Percentiles rank a stretch among this genome's conserved stretches.
phyloP scores from a whole-genome alignment of 2,113 vertebrate species.

The Pterocles gutturalis region DNA sequence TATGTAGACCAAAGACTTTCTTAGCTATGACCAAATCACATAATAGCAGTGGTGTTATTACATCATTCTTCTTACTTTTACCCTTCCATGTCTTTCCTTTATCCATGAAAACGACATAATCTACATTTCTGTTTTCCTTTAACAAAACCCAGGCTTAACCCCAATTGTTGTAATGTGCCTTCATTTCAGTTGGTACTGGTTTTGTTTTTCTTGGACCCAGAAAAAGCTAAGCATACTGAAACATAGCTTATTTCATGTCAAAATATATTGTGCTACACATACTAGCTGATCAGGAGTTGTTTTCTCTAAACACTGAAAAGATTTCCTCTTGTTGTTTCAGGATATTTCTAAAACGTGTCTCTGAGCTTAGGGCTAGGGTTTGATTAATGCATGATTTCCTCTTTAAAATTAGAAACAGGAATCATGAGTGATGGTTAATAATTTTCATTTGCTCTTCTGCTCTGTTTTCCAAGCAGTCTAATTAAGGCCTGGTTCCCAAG shows the following conservation, averaged over 20 bases:
- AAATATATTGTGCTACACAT: slow-evolving; percentile 49
- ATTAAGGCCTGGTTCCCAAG: slow-evolving; percentile 79
- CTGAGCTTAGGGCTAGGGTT: slow-evolving; percentile 66
- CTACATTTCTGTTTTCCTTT: slow-evolving; percentile 40
- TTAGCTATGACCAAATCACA: neutral
- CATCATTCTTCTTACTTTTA: neutral
- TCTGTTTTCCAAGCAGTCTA: slow-evolving; percentile 79
- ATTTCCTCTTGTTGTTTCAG: slow-evolving; percentile 76
- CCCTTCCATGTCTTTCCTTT: neutral
- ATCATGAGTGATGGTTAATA: slow-evolving; percentile 79
- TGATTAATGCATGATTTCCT: slow-evolving; percentile 85
- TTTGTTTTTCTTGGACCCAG: slow-evolving; percentile 54
- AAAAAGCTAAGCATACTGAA: slow-evolving; percentile 26
- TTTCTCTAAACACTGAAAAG: slow-evolving; percentile 74
- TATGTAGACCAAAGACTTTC: neutral
- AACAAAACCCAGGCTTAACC: slow-evolving; percentile 30
- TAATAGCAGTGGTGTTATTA: neutral
- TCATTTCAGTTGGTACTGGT: slow-evolving; percentile 20
- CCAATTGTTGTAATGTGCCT: slow-evolving; percentile 32
- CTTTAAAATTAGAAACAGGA: slow-evolving; percentile 86
- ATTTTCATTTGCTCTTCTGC: slow-evolving; percentile 83
- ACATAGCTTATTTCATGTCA: slow-evolving; percentile 24
- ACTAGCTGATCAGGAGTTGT: slow-evolving; percentile 50
- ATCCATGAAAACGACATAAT: neutral
- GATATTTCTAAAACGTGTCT: slow-evolving; percentile 73